Base-by-base conservation (phyloP, 2,888 invertebrate species). In the Platycheirus albimanus region DNA sequence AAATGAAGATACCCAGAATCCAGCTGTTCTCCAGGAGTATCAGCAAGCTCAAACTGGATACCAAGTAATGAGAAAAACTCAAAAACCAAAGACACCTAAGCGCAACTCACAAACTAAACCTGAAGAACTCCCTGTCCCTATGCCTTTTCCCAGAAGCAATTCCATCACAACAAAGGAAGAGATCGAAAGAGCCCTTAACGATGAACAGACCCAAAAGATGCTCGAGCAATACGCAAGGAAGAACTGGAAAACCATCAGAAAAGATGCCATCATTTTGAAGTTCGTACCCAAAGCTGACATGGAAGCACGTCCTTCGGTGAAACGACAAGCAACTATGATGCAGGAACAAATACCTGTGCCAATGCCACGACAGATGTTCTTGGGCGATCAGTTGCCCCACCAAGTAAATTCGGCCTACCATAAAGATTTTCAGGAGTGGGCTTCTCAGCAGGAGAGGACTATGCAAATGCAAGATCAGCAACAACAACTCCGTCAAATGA, bases 121-220 rank as follows among this genome's bases (percentile, higher is more conserved):
- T 11, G 74, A 75, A 13, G 85, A 61, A 2, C 61, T 85, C 5
- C 66, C 79, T 1, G 85, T 86, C 6, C 86, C 86, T 58, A 33
- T 87, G n/a, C 79, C 70, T 2, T 86, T 88, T 61, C 86, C 87
- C 0, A 78, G 88, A 3, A 87, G 86, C 58, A 87, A 86, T 1
- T 88, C 88, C 52, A 89, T 89, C 70, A 88, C 88, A 56, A 90
- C 89, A 0, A 86, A 87, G 3, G 85, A 87, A 0, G 89, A 89
- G 33, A 88, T 90, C 56, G 90, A 90, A 70, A 87, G 86, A 1
- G 87, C 89, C 0, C 67, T 90, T 5, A 88, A 87, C 3, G 89
- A 89, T 45, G 89, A 90, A 45, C 87, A 87, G 13, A 88, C 90
- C 2, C 87, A 86, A 0, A 87, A 87, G 11, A 70, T 89, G 70